phyloP scores from a whole-genome alignment of 2,113 vertebrate genomes.

The Dicerorhinus sumatrensis region DNA sequence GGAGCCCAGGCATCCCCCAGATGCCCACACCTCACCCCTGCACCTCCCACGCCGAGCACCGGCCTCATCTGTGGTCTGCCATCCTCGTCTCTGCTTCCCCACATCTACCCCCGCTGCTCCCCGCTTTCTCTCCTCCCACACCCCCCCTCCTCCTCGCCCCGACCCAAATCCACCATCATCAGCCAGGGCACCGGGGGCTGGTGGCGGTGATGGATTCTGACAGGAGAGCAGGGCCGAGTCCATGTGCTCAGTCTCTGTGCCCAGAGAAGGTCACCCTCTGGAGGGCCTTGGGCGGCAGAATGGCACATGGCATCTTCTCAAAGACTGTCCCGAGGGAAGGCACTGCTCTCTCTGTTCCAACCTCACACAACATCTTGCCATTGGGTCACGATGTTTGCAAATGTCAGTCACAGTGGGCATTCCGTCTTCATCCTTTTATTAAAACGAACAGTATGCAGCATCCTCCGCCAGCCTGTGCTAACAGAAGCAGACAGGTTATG shows the following conservation, averaged over 20 bases:
- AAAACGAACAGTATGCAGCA: rapidly evolving
- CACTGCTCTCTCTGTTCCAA: rapidly evolving
- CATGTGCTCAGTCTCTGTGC: rapidly evolving
- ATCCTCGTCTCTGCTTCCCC: rapidly evolving
- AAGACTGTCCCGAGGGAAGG: neutral
- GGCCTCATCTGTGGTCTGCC: rapidly evolving
- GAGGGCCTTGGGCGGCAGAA: neutral
- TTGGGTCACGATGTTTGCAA: rapidly evolving
- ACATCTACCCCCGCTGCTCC: rapidly evolving
- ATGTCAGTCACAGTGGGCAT: neutral
- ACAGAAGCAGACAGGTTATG: neutral
- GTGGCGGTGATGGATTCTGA: rapidly evolving
- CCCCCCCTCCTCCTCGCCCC: neutral
- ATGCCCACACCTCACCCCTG: neutral
- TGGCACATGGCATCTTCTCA: rapidly evolving
- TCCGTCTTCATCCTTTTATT: neutral
- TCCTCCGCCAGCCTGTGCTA: rapidly evolving
- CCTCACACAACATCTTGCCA: rapidly evolving
- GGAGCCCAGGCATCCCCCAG: rapidly evolving
- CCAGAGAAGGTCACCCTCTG: neutral
- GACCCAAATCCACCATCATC: rapidly evolving
- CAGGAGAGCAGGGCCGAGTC: no score
- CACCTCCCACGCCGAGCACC: neutral
- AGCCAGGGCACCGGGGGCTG: neutral
- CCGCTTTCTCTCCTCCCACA: neutral